Percentiles rank a stretch among this genome's conserved stretches.
phyloP scores from a whole-genome alignment of 1,140 invertebrate species.

The Drosophila quadrilineata region DNA sequence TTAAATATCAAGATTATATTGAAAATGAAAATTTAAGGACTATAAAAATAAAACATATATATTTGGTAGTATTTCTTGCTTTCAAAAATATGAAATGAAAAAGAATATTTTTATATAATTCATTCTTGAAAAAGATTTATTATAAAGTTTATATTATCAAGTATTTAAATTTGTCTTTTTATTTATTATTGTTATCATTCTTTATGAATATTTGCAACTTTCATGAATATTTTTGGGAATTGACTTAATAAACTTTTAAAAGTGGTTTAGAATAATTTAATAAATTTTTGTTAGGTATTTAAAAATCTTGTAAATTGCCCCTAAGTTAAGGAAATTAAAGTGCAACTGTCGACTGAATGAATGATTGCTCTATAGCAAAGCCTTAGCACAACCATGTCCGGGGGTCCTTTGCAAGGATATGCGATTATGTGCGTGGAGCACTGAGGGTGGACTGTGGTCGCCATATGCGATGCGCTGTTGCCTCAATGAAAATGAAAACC shows the following conservation, averaged over 20 bases:
- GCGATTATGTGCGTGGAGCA: slow-evolving; percentile 20
- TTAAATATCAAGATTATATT: no score
- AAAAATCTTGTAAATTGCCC: not conserved
- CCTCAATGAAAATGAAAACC: slow-evolving; percentile 54
- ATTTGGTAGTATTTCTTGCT: no score
- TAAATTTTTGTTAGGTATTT: not conserved
- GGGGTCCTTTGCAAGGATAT: not conserved
- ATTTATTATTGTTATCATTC: no score
- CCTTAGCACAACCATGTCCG: not conserved
- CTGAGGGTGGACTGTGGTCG: not conserved
- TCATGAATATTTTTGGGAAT: not conserved
- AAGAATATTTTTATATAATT: not conserved
- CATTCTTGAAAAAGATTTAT: no score
- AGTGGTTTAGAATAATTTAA: not conserved
- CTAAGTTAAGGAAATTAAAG: slow-evolving; percentile 3
- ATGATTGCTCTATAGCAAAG: not conserved
- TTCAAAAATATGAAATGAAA: no score
- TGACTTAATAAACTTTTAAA: not conserved
- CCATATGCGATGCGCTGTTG: slow-evolving; percentile 16
- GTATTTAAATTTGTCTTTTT: no score
- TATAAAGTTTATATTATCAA: no score
- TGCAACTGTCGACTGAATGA: no score
- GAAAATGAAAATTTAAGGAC: not conserved
- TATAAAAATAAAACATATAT: not conserved
- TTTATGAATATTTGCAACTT: no score